Base-by-base conservation (phyloP, 2,888 invertebrate species). In the Tetramorium bicarinatum region DNA sequence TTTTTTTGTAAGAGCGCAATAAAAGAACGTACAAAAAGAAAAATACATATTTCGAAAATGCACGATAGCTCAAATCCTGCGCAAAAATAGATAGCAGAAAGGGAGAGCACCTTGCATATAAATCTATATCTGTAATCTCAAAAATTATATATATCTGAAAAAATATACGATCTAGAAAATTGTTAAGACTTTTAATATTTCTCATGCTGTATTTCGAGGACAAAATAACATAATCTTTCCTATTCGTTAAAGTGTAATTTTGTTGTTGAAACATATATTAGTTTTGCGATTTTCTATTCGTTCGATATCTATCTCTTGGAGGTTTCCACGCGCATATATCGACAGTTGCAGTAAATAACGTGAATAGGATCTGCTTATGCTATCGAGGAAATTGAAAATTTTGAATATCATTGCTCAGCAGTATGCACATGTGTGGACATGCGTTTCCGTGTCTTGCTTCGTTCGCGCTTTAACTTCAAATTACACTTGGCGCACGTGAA, bases 341-440 rank as follows among this genome's bases (percentile, higher is more conserved):
- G 25, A n/a, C 54, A 41, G 21, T 18, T 29, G 15, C 13, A 21
- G 41, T 69, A 66, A 54, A 54, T 66, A 66, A 64, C 62, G 7
- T 34, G 49, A 49, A 54, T 49, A 44, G 15, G 21, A 67, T 67
- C 59, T 71, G 11, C 47, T 72, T 47, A 47, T 54, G 29, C 18
- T 47, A 59, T 79, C 47, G 34, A 38, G 47, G 44, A 79, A 72
- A 79, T 79, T 72, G 79, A 59, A 79, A 71, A 59, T 79, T 72
- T 72, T 41, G 52, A 67, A 62, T 67, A 77, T 79, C 59, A 34
- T 47, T 54, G 29, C 38, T 77, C 77, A 66, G 69, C 52, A 77
- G 47, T 77, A 15, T 56, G 59, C 54, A 72, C 34, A 59, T 21
- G 34, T 59, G 59, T 67, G 52, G 34, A 66, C 44, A 71, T 13